phyloP scores from a whole-genome alignment of 1,140 invertebrate species.

The Leucophenga varia region DNA sequence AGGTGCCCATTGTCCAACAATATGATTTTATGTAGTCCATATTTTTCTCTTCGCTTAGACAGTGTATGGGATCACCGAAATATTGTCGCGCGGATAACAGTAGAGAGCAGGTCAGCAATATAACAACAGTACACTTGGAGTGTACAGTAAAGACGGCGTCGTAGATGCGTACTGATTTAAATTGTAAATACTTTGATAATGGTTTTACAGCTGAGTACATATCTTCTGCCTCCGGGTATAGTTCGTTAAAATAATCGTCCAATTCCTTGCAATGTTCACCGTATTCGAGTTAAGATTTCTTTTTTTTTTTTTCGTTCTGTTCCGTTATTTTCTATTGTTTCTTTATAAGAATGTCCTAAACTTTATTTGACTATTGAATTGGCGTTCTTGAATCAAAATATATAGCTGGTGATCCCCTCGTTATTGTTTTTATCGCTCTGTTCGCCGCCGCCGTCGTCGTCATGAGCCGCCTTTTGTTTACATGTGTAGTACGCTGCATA shows the following conservation, averaged over 20 bases:
- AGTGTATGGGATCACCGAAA: slow-evolving; percentile 71
- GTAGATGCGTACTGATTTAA: slow-evolving; percentile 65
- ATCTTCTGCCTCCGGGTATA: slow-evolving; percentile 40
- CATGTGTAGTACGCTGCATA: too few species aligned
- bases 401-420: too few species aligned
- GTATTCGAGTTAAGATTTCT: too few species aligned
- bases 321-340: too few species aligned
- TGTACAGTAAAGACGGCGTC: slow-evolving; percentile 69
- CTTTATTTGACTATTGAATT: too few species aligned
- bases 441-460: too few species aligned
- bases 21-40: slow-evolving; percentile 70
- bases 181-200: slow-evolving; percentile 60
- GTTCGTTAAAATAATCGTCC: slow-evolving; percentile 34
- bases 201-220: slow-evolving; percentile 52
- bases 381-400: too few species aligned
- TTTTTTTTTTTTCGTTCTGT: too few species aligned
- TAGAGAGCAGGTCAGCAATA: slow-evolving; percentile 66
- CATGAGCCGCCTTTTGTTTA: too few species aligned
- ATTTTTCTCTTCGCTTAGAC: slow-evolving; percentile 60
- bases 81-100: slow-evolving; percentile 70
- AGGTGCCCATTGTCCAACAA: slow-evolving; percentile 80
- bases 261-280: slow-evolving; percentile 24
- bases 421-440: too few species aligned
- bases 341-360: too few species aligned
- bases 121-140: slow-evolving; percentile 68